Evolutionary conservation across 2,888 invertebrate genomes (phyloP), one percentile per base, ranked within the genome.

Genomic region (Endotricha flammealis): DNA sequence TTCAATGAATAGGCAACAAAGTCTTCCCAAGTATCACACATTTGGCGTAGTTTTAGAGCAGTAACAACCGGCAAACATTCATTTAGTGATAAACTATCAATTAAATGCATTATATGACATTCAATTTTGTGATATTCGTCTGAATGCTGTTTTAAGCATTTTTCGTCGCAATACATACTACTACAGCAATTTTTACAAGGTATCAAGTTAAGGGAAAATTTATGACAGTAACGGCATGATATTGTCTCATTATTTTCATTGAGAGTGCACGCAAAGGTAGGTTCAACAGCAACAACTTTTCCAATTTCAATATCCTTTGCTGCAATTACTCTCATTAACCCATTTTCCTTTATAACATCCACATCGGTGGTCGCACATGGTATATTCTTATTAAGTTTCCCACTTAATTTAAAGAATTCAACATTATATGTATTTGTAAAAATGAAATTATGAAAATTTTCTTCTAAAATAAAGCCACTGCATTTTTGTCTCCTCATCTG

Each of bases 181-280:
- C n/a, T 4, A 24, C 43, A 46, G 28, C 63, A 64, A 3, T 31
- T 36, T 2, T 55, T 46, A 25, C 63, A 64, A 0, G 63, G 61
- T n/a, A 51, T 46, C 17, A 64, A 38, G 32, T 57, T 57, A 6
- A 48, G 33, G 16, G 29, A 9, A 9, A 46, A 28, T 30, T 42
- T 53, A 9, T 54, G 47, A 17, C 63, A 64, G 29, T 52, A 46
- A 35, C 59, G 52, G 30, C 65, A 65, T 0, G 50, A 37, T 13
- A 34, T 12, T 4, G 13, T 12, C 0, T 8, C 2, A 32, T 49
- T 46, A 0, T 12, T 8, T 0, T 8, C 2, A 3, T 41, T 25
- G 24, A 45, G 36, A 6, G 20, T 16, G 8, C 32, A 13, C 6
- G 35, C 30, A 4, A 35, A 43, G 1, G 42, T 29, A 1, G 29